Percentiles rank a stretch among this genome's conserved stretches.
phyloP scores from a whole-genome alignment of 92 coral and sea anemone genomes.

The Isaurus tuberculatus region DNA sequence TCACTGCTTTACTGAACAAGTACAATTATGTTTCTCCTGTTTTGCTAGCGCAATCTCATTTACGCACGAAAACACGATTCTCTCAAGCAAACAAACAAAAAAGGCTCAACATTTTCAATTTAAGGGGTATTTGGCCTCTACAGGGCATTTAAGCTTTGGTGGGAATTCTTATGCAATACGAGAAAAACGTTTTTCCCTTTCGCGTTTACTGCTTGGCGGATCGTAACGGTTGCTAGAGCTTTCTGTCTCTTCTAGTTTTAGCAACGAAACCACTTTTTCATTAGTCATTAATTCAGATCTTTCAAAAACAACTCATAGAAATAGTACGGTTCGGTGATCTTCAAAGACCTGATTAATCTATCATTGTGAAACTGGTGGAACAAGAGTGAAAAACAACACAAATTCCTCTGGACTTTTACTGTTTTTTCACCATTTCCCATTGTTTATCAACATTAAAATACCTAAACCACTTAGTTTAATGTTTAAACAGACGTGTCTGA shows the following conservation, averaged over 20 bases:
- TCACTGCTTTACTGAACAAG: slow-evolving; percentile 9
- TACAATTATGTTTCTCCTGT: not conserved
- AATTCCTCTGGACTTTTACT: not conserved
- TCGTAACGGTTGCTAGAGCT: not conserved
- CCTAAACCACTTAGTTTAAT: not conserved
- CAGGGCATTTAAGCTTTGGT: not conserved
- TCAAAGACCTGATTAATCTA: slow-evolving; percentile 19
- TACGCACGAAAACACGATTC: slow-evolving; percentile 27
- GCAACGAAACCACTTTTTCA: slow-evolving; percentile 40
- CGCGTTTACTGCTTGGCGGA: not conserved
- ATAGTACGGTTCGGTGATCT: slow-evolving; percentile 48
- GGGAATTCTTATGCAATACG: not conserved
- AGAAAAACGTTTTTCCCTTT: not conserved
- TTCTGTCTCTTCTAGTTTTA: not conserved
- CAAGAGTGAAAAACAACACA: not conserved
- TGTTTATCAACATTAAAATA: not conserved
- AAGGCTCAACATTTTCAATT: slow-evolving; percentile 6
- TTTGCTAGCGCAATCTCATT: not conserved
- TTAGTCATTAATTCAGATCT: not conserved
- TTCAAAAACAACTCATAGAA: slow-evolving; percentile 34
- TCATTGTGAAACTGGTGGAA: not conserved
- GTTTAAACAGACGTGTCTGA: not conserved
- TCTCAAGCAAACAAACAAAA: slow-evolving; percentile 8
- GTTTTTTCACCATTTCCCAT: not conserved
- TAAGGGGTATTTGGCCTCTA: not conserved